Evolutionary conservation across 2,797 vertebrate species (phyloP), one percentile per base, ranked within the genome.

Genomic region (Gymnocypris eckloni): DNA sequence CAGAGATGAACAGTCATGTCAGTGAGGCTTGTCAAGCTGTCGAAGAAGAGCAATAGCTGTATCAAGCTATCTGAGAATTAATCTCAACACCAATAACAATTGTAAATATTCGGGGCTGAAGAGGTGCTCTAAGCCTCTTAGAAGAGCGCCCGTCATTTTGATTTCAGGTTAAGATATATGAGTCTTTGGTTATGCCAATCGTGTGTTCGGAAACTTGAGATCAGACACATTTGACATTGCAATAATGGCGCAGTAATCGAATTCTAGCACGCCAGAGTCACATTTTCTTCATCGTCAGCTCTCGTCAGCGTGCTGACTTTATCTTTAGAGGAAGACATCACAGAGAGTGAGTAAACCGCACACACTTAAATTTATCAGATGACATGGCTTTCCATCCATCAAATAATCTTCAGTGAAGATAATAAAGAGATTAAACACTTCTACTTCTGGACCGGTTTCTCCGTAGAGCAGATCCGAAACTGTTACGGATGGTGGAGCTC

Each of bases 401-500:
- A 75, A 70, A 50, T 86, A 80, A 48, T 79, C 82, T 61, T 15
- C 80, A 59, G 76, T 22, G 15, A 66, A 33, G 82, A 84, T 83
- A 79, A 85, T 52, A 64, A 45, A 52, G 56, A 89, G 86, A 78
- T 86, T 85, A 18, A 56, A 72, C 66, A 59, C 84, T 66, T 56
- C 70, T 37, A 73, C 82, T 28, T 87, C 52, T 56, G 54, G 73
- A 70, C n/a, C 45, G 56, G 83, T 50, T 78, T 77, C 83, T 56
- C 83, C 15, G 22, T 79, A 75, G 52, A 67, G 86, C 70, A 79
- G 76, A 89, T 84, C 78, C 20, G 48, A 71, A 88, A 83, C 81
- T 70, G 80, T 87, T 77, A 43, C 56, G 83, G 87, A 86, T 87
- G 88, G 90, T 86, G 41, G 72, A 85, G 73, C 37, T 39, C 88